These are phyloP conservation scores for Chloropsis hardwickii DNA, from an alignment of 2,113 vertebrate genomes.

Conservation along the genomic window DNA sequence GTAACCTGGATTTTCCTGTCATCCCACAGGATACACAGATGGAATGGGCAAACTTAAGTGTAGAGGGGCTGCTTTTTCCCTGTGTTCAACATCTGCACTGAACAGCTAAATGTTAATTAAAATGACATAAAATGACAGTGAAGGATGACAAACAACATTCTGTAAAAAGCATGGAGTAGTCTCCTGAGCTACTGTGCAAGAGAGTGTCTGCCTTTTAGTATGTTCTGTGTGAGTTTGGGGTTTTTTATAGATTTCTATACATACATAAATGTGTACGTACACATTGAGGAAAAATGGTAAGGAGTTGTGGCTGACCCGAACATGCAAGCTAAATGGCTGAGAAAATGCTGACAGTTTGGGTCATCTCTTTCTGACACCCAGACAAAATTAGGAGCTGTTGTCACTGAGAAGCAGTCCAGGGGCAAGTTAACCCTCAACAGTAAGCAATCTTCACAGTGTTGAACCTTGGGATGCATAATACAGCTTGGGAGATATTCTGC, in stretches of 20 bases:
- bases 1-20: background rate
- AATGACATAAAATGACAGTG: background rate
- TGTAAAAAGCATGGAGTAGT: background rate
- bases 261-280: fast-evolving
- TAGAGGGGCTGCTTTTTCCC: background rate
- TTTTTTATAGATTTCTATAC: background rate
- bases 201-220: background rate
- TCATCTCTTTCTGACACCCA: background rate
- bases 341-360: background rate
- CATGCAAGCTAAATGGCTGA: background rate
- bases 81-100: background rate
- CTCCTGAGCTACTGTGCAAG: background rate
- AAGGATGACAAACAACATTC: background rate
- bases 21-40: background rate
- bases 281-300: background rate
- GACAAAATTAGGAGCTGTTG: background rate
- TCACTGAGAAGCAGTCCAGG: background rate
- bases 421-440: background rate
- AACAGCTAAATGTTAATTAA: background rate
- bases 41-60: background rate
- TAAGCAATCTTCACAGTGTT: background rate
- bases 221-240: background rate
- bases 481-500: background rate
- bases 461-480: background rate
- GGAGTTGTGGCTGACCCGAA: background rate